phyloP scores from a whole-genome alignment of 2,113 vertebrate species.

The Anthoscopus minutus region DNA sequence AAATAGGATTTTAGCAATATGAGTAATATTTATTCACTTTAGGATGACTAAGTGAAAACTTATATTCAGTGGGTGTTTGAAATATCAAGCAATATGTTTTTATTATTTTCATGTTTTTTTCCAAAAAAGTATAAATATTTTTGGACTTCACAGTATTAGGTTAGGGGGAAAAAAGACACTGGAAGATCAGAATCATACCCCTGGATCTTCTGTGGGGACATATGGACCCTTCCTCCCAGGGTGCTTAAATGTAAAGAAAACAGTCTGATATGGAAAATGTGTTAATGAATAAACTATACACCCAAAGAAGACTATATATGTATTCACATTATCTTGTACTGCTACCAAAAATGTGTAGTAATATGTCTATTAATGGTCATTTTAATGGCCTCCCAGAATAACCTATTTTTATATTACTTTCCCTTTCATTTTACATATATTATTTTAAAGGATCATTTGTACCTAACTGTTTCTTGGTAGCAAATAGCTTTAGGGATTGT shows the following conservation, averaged over 20 bases:
- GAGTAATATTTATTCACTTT: background rate
- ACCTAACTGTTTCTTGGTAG: background rate
- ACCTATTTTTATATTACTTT: background rate
- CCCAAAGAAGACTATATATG: background rate
- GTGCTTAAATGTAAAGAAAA: background rate
- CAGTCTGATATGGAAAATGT: background rate
- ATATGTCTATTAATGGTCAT: background rate
- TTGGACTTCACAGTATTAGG: background rate
- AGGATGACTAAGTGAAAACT: background rate
- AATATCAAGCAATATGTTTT: background rate
- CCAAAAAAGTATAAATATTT: background rate
- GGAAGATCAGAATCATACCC: background rate
- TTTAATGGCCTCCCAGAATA: background rate
- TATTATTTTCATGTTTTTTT: background rate
- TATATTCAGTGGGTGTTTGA: background rate
- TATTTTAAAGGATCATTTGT: background rate
- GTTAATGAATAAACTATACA: background rate
- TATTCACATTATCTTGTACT: background rate
- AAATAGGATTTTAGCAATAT: background rate
- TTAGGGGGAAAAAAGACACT: background rate
- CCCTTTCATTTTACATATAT: background rate
- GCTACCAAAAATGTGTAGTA: background rate
- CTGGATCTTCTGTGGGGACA: background rate
- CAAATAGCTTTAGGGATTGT: background rate
- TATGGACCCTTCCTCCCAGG: background rate